Evolutionary conservation across 2,797 vertebrate species (phyloP).

Genomic region (Enoplosus armatus): DNA sequence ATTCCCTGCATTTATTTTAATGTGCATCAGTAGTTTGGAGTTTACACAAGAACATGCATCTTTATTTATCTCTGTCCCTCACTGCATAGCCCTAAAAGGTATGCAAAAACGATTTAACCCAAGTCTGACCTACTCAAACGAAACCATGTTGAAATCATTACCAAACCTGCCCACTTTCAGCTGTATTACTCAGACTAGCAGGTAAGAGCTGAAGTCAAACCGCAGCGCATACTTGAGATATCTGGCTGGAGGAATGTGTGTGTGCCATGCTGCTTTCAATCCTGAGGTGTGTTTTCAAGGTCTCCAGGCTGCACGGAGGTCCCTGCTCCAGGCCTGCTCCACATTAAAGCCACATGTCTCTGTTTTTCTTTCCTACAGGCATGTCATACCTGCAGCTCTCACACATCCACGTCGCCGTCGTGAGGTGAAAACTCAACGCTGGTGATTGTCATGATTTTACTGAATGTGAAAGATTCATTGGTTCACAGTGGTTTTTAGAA

Average conservation of each 20-base stretch:
- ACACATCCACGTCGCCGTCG: neutral
- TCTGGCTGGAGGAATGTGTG: slow-evolving; percentile 79
- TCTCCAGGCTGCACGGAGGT: slow-evolving; percentile 89
- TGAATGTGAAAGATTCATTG: slow-evolving; percentile 40
- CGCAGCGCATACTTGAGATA: slow-evolving; percentile 71
- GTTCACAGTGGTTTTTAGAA: slow-evolving; percentile 41
- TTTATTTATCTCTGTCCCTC: slow-evolving; percentile 1
- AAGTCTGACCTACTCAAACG: slow-evolving; percentile 12
- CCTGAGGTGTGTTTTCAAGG: slow-evolving; percentile 86
- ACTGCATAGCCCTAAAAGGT: slow-evolving; percentile 15
- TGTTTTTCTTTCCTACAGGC: slow-evolving; percentile 77
- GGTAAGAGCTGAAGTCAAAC: slow-evolving; percentile 54
- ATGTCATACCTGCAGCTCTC: slow-evolving; percentile 66
- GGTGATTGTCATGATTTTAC: slow-evolving; percentile 11
- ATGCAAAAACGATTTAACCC: slow-evolving; percentile 19
- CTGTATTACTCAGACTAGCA: slow-evolving; percentile 38
- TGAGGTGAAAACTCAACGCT: neutral
- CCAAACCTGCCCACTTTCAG: slow-evolving; percentile 12
- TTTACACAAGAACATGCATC: neutral
- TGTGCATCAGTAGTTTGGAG: neutral
- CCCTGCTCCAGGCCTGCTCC: slow-evolving; percentile 88
- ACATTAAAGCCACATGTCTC: slow-evolving; percentile 91
- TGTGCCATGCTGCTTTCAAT: slow-evolving; percentile 73
- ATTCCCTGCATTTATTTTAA: slow-evolving; percentile 4
- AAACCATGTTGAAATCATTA: slow-evolving; percentile 58